Percentiles rank a stretch among this genome's conserved stretches.
phyloP scores from a whole-genome alignment of 2,888 invertebrate genomes.

The Diploptera punctata region DNA sequence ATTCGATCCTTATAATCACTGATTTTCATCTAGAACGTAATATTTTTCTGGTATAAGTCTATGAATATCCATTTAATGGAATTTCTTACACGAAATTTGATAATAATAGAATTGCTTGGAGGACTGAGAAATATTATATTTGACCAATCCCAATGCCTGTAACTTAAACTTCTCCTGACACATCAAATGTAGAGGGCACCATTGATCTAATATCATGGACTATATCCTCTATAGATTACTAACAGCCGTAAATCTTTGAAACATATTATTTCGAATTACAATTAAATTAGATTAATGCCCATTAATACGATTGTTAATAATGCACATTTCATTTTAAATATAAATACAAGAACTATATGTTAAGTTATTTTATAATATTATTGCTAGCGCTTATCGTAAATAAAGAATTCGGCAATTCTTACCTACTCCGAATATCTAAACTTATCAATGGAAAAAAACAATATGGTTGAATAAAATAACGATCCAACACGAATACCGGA shows the following conservation, averaged over 20 bases:
- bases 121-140: conserved; percentile 23
- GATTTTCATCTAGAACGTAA: not conserved
- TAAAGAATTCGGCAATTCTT: too few species aligned
- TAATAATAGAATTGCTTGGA: conserved; percentile 23
- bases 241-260: not conserved
- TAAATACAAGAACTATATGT: too few species aligned
- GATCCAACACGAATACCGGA: not conserved
- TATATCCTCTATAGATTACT: not conserved
- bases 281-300: too few species aligned
- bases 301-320: too few species aligned
- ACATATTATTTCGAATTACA: too few species aligned
- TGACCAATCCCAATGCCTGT: conserved; percentile 51
- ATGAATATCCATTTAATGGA: not conserved
- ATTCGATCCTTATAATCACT: not conserved
- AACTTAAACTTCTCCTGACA: conserved; percentile 45
- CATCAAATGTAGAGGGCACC: conserved; percentile 52
- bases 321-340: too few species aligned
- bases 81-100: not conserved
- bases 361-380: too few species aligned
- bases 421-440: too few species aligned
- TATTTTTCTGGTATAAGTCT: not conserved
- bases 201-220: conserved; percentile 29
- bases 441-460: too few species aligned
- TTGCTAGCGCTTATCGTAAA: too few species aligned
- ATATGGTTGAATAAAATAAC: not conserved